These are phyloP conservation scores for Acrocephalus arundinaceus DNA, from an alignment of 2,113 vertebrate species.

Conservation along the genomic window DNA sequence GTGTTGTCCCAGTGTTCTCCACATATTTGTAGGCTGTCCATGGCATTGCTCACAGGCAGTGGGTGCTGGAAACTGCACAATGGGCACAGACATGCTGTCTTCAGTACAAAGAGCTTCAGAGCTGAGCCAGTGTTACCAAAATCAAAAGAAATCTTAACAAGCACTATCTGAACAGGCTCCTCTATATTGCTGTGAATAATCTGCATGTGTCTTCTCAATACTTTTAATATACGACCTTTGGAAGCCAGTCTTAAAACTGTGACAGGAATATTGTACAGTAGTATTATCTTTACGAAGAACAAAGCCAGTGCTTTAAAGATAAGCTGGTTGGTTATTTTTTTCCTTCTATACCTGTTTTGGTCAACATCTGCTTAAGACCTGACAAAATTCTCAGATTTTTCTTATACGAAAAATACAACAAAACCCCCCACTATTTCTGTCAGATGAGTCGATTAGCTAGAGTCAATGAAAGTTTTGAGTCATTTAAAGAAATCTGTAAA, in stretches of 20 bases:
- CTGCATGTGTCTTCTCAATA: neutral
- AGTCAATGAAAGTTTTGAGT: neutral
- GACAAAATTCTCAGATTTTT: neutral
- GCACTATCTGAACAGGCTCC: neutral
- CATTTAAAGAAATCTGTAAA: neutral
- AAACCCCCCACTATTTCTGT: neutral
- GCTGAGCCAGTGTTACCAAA: neutral
- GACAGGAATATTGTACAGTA: neutral
- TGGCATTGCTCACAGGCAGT: neutral
- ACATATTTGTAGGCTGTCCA: neutral
- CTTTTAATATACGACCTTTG: neutral
- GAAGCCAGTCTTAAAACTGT: neutral
- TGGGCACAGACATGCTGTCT: neutral
- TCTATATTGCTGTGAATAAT: neutral
- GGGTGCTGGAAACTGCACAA: neutral
- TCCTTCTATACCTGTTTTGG: neutral
- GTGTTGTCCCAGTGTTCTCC: neutral
- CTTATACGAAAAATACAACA: neutral
- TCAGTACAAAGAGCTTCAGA: neutral
- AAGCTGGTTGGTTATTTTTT: neutral
- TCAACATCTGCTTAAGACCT: neutral
- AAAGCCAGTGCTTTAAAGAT: neutral
- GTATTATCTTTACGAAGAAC: neutral
- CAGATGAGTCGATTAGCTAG: neutral
- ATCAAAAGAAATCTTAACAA: neutral